Evolutionary conservation across 2,888 invertebrate species (phyloP).

Genomic region (Conistra vaccinii): DNA sequence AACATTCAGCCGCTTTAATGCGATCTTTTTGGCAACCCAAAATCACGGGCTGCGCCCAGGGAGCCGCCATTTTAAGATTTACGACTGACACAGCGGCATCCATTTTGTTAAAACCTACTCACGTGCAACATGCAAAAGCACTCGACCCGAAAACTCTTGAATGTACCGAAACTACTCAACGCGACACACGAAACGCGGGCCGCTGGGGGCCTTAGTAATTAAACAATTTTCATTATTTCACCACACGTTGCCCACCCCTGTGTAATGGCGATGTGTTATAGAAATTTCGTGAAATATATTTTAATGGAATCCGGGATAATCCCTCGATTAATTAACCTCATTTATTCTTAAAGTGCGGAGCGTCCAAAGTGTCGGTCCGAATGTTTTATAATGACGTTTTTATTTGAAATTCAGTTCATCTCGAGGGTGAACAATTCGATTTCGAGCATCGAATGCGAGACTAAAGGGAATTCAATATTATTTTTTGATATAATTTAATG

Average conservation of each 20-base stretch:
- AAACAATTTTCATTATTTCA: constrained; percentile 75
- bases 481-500: not conserved
- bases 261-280: constrained; percentile 59
- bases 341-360: constrained; percentile 60
- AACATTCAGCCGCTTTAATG: constrained; percentile 57
- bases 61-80: constrained; percentile 83
- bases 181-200: constrained; percentile 68
- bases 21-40: constrained; percentile 66
- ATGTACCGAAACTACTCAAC: constrained; percentile 78
- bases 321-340: constrained; percentile 67
- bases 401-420: constrained; percentile 50
- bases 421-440: constrained; percentile 31
- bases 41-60: constrained; percentile 73
- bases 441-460: constrained; percentile 20
- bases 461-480: constrained; percentile 23
- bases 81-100: constrained; percentile 73
- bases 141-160: constrained; percentile 81
- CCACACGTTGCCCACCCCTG: constrained; percentile 54
- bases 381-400: constrained; percentile 61
- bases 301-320: constrained; percentile 64
- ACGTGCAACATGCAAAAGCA: constrained; percentile 67
- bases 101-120: constrained; percentile 64
- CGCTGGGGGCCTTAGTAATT: constrained; percentile 73
- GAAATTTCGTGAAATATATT: constrained; percentile 62
- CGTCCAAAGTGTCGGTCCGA: constrained; percentile 45